Conservation (phyloP, 1,140 invertebrate genomes). For the Leptinotarsa texana region DNA sequence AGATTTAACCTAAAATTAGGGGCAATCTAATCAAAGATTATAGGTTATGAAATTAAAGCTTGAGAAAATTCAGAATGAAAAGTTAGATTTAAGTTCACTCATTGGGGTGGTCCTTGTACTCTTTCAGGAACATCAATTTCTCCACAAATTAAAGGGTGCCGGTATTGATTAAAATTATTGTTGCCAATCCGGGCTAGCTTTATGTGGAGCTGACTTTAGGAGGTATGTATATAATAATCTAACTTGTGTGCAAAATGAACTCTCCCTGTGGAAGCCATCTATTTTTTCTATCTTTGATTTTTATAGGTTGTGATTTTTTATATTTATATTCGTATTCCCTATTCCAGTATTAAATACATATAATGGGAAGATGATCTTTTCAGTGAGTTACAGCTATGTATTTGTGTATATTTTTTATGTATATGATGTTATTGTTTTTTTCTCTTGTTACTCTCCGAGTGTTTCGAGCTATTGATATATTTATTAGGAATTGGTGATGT, state of each 20-base stretch:
- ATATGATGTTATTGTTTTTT: constrained; percentile 36
- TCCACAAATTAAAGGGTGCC: too few species aligned
- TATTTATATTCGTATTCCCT: constrained; percentile 37
- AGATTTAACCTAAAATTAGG: too few species aligned
- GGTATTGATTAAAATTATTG: too few species aligned
- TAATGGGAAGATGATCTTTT: constrained; percentile 26
- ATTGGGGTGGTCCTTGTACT: too few species aligned
- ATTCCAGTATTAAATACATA: constrained; percentile 42
- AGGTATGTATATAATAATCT: neutral
- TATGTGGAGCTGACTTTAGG: neutral
- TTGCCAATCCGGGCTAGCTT: neutral
- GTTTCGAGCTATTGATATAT: constrained; percentile 33
- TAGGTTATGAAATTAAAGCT: too few species aligned
- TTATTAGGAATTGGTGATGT: constrained; percentile 42
- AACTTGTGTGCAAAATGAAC: constrained; percentile 6
- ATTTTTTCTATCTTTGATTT: constrained; percentile 33
- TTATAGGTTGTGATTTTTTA: constrained; percentile 42
- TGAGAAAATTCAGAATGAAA: too few species aligned
- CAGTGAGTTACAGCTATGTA: constrained; percentile 38
- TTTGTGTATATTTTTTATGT: constrained; percentile 38
- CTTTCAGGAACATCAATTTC: too few species aligned
- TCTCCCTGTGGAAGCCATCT: constrained; percentile 23
- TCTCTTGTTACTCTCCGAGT: constrained; percentile 38
- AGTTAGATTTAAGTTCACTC: too few species aligned
- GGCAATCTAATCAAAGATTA: too few species aligned